Conservation (phyloP, 1,140 invertebrate species). For the Hylyphantes graminicola region DNA sequence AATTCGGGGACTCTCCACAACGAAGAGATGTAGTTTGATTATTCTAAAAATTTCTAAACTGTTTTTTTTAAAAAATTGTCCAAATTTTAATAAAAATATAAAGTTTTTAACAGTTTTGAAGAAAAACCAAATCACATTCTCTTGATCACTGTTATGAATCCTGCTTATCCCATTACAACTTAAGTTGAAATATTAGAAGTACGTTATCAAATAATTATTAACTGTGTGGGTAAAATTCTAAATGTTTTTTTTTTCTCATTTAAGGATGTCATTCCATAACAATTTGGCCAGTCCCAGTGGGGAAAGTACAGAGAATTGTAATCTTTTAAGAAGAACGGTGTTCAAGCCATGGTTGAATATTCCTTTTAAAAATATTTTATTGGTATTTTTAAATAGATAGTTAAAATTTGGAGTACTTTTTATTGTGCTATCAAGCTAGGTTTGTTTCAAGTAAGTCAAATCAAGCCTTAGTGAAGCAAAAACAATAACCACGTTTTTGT, state of each 20-base stretch:
- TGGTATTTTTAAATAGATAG: neutral
- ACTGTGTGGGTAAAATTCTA: neutral
- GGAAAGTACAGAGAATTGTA: conserved; percentile 95
- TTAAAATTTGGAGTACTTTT: too few relatives aligned
- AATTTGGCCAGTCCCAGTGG: conserved; percentile 94
- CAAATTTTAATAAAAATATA: conserved; percentile 27
- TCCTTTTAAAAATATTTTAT: conserved; percentile 74
- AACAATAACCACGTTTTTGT: too few relatives aligned
- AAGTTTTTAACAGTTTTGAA: conserved; percentile 71
- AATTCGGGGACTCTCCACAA: conserved; percentile 4
- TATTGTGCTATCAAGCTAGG: too few relatives aligned
- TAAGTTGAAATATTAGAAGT: conserved; percentile 74
- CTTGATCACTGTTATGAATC: conserved; percentile 95
- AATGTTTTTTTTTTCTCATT: conserved; percentile 56
- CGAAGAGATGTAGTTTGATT: conserved; percentile 22
- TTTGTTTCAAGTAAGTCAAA: too few relatives aligned
- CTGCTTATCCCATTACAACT: conserved; percentile 98
- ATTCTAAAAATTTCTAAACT: neutral
- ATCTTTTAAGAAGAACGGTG: conserved; percentile 99
- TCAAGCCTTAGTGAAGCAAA: too few relatives aligned
- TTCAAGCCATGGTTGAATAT: conserved; percentile 99
- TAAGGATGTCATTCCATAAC: conserved; percentile 98
- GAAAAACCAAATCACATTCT: conserved; percentile 87
- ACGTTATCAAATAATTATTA: neutral
- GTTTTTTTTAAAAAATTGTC: neutral